phyloP scores from a whole-genome alignment of 2,113 vertebrate species.

The Megaleporinus macrocephalus region DNA sequence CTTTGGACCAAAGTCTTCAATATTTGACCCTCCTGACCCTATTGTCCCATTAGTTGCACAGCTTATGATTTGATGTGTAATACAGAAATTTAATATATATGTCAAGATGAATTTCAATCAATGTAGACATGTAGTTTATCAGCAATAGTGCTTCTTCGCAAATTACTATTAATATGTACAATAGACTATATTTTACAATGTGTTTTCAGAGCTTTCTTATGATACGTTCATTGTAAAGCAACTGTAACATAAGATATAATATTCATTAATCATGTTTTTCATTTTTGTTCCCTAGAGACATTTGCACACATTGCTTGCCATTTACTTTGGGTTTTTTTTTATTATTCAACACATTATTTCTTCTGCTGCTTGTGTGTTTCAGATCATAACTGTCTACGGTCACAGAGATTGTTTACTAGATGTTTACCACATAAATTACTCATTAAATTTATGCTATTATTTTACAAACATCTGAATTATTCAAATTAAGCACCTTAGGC shows the following conservation, averaged over 20 bases:
- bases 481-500: not conserved
- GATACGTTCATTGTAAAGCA: not conserved
- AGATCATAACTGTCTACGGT: conserved; percentile 17
- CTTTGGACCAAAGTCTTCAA: conserved; percentile 55
- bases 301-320: conserved; percentile 16
- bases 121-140: conserved; percentile 20
- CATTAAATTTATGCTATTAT: not conserved
- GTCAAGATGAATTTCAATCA: conserved; percentile 21
- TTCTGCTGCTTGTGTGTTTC: conserved; percentile 3
- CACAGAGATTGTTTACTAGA: not conserved
- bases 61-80: conserved; percentile 30
- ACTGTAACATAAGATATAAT: not conserved
- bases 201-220: conserved; percentile 11
- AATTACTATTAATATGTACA: conserved; percentile 21
- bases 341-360: not conserved
- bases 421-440: not conserved
- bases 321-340: conserved; percentile 1
- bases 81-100: conserved; percentile 1
- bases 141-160: conserved; percentile 14
- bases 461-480: not conserved
- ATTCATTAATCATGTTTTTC: conserved; percentile 8
- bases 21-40: not conserved
- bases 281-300: not conserved
- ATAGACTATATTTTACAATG: conserved; percentile 30
- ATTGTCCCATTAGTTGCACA: conserved; percentile 6